Conservation (phyloP, 2,888 invertebrate species). For the Choristoneura rosaceana region DNA sequence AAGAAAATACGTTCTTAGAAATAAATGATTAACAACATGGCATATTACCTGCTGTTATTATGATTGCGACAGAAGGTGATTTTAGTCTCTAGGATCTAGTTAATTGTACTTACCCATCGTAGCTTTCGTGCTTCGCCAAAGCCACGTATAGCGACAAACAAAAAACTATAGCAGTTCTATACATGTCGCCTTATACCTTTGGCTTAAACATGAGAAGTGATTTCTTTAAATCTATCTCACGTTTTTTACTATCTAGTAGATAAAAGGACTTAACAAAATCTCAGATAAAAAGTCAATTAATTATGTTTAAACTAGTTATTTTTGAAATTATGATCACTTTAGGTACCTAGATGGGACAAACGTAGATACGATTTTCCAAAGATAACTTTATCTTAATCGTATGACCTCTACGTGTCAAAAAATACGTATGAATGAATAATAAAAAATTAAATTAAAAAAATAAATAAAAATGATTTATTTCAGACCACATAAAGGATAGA, state of each 20-base stretch:
- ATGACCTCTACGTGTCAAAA: not conserved
- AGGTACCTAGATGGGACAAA: not conserved
- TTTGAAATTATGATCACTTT: not conserved
- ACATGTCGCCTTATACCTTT: constrained; percentile 17
- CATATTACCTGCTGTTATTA: too few relatives aligned
- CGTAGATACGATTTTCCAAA: not conserved
- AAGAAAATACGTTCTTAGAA: too few relatives aligned
- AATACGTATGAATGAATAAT: not conserved
- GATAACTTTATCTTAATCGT: not conserved
- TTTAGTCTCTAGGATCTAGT: too few relatives aligned
- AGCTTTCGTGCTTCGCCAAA: constrained; percentile 32
- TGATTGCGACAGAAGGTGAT: too few relatives aligned
- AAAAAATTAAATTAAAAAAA: too few relatives aligned
- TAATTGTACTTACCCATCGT: constrained; percentile 24
- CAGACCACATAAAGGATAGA: too few relatives aligned
- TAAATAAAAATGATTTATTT: too few relatives aligned
- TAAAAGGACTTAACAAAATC: not conserved
- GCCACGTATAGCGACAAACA: constrained; percentile 24
- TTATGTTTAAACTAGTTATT: not conserved
- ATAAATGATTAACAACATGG: too few relatives aligned
- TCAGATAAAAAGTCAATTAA: not conserved
- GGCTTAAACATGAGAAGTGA: constrained; percentile 6
- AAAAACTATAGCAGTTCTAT: constrained; percentile 25
- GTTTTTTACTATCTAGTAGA: not conserved
- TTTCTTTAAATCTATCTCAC: not conserved